Conservation (phyloP, 1,140 invertebrate genomes). For the Conus ventricosus region DNA sequence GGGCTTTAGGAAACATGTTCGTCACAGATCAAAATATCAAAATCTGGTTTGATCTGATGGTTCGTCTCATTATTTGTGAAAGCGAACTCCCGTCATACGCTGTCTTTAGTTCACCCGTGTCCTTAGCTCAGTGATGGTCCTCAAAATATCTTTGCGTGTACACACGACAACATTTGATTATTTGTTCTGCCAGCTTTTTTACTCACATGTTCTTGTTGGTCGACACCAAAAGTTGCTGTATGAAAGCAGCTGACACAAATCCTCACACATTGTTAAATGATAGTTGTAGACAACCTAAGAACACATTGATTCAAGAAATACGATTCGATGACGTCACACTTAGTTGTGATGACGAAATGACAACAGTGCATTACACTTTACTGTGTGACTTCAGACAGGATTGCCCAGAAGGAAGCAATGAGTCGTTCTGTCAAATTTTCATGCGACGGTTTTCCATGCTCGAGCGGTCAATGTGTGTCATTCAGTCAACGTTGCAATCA, state of each 20-base stretch:
- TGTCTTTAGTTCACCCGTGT: background rate
- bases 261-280: background rate
- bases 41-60: background rate
- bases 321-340: background rate
- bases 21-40: background rate
- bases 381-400: too few relatives aligned
- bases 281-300: background rate
- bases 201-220: background rate
- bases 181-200: background rate
- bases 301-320: background rate
- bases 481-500: too few relatives aligned
- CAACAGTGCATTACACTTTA: background rate
- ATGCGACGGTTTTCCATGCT: background rate
- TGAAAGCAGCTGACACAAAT: background rate
- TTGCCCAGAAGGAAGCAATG: background rate
- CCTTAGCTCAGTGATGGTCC: too few relatives aligned
- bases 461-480: background rate
- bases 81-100: background rate
- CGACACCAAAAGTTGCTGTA: background rate
- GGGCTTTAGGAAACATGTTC: background rate
- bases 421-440: background rate
- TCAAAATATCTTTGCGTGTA: background rate
- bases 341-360: background rate
- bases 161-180: background rate
- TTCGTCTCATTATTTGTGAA: background rate